These are phyloP conservation scores for Vandiemenella viatica DNA, from an alignment of 2,888 invertebrate genomes.

Conservation along the genomic window DNA sequence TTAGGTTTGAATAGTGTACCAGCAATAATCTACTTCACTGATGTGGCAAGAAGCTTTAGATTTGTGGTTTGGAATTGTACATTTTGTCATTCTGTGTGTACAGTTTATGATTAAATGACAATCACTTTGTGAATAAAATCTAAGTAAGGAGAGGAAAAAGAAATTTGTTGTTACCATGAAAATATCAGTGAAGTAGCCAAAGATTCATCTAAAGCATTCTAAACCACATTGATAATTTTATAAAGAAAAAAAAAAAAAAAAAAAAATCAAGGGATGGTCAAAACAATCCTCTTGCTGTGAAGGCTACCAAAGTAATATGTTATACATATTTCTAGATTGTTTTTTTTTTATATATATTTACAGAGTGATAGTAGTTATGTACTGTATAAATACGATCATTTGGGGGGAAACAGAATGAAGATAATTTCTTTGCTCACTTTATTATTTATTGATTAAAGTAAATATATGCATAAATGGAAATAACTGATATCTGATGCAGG, in stretches of 20 bases:
- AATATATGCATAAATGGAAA: not conserved
- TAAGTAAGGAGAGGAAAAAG: not conserved
- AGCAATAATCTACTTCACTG: not conserved
- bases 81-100: no score
- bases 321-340: not conserved
- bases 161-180: not conserved
- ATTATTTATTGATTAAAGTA: conserved; percentile 3
- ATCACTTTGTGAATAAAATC: no score
- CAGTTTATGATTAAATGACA: no score
- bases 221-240: not conserved
- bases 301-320: not conserved
- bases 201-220: not conserved
- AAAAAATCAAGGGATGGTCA: not conserved
- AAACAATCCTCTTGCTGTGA: not conserved
- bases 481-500: conserved; percentile 3
- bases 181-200: not conserved
- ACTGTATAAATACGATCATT: no score
- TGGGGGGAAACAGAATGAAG: no score
- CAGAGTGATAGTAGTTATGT: not conserved
- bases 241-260: not conserved
- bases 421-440: no score
- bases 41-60: not conserved
- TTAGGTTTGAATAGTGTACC: not conserved
- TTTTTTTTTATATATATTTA: not conserved
- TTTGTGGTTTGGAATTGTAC: not conserved